These are phyloP conservation scores for Brachypodius melanocephalos DNA, from an alignment of 2,113 vertebrate genomes.

Conservation along the genomic window DNA sequence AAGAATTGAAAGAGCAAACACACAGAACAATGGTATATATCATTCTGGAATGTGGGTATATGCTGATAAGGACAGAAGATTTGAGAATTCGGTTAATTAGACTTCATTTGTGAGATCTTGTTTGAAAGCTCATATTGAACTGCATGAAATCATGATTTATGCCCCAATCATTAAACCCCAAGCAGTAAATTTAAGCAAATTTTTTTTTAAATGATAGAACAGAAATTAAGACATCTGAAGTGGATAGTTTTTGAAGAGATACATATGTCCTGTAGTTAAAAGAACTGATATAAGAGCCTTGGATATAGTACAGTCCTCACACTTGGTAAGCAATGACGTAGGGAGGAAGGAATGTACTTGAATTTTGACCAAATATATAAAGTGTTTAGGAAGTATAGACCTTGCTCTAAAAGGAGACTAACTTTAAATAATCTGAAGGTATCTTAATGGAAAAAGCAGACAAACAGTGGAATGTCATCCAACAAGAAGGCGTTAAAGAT, in stretches of 20 bases:
- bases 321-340: neutral
- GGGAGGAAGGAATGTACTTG: slow-evolving; percentile 24
- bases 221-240: neutral
- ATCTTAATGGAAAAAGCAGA: neutral
- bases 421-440: neutral
- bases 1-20: neutral
- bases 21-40: neutral
- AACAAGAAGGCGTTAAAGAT: neutral
- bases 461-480: neutral
- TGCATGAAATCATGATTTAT: neutral
- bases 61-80: neutral
- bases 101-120: neutral
- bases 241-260: neutral
- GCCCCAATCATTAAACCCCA: neutral
- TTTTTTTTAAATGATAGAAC: neutral
- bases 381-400: neutral
- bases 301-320: neutral
- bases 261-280: neutral
- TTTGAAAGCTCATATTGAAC: neutral
- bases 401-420: neutral
- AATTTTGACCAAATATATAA: slow-evolving; percentile 25
- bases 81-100: neutral
- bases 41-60: neutral
- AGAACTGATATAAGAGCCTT: neutral
- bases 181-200: neutral